Evolutionary conservation across 1,140 invertebrate species (phyloP).

Genomic region (Orchesella cincta): DNA sequence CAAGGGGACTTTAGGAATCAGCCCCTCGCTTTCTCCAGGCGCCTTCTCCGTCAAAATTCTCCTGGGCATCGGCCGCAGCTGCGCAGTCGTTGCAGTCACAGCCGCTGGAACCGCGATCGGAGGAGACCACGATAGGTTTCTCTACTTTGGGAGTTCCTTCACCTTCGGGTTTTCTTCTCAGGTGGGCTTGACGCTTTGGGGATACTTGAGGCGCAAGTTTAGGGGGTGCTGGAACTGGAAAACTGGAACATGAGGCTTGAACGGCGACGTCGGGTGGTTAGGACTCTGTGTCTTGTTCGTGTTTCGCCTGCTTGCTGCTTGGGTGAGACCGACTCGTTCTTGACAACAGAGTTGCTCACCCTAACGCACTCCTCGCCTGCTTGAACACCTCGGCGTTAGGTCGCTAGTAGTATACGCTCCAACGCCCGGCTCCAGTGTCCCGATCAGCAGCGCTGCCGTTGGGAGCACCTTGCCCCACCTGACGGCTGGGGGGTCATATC

Average conservation of each 20-base stretch:
- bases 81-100: background rate
- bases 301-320: no score
- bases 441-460: background rate
- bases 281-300: background rate
- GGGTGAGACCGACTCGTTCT: no score
- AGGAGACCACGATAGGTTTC: no score
- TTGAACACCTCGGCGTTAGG: slow-evolving; percentile 17
- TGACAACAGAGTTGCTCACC: no score
- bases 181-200: no score
- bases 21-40: background rate
- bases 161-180: no score
- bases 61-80: background rate
- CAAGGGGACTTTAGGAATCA: background rate
- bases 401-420: background rate
- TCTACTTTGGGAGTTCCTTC: no score
- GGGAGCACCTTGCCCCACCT: background rate
- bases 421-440: background rate
- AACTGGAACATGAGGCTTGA: no score
- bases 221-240: background rate
- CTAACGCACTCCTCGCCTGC: background rate
- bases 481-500: background rate
- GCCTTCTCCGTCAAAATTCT: background rate
- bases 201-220: no score
- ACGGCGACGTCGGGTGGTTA: background rate
- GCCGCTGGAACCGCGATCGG: background rate